These are phyloP conservation scores for Phasia obesa DNA, from an alignment of 2,888 invertebrate species.

Conservation along the genomic window DNA sequence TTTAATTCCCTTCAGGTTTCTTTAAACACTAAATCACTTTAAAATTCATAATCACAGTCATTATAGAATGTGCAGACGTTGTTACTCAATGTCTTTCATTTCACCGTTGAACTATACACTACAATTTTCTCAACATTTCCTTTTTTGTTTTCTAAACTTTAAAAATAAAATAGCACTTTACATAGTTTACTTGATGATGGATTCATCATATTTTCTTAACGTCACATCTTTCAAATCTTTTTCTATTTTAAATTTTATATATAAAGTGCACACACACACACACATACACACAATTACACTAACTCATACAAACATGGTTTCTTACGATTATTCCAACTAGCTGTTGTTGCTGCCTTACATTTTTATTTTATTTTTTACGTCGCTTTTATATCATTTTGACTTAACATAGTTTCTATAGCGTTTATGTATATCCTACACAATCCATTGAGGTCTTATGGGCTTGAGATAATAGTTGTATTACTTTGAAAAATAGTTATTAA, in stretches of 20 bases:
- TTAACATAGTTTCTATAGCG: constrained; percentile 35
- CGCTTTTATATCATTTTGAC: constrained; percentile 20
- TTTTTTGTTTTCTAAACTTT: constrained; percentile 52
- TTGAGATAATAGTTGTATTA: not conserved
- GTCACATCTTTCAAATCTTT: constrained; percentile 75
- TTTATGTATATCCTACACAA: not conserved
- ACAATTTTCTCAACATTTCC: not conserved
- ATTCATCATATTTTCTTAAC: constrained; percentile 80
- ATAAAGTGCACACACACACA: not conserved
- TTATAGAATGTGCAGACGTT: constrained; percentile 41
- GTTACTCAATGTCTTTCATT: constrained; percentile 47
- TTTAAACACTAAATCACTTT: constrained; percentile 13
- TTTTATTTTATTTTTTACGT: not conserved
- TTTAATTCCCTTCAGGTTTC: not conserved
- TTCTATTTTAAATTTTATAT: constrained; percentile 10
- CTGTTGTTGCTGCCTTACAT: constrained; percentile 14
- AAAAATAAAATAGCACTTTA: constrained; percentile 78
- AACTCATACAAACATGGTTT: not conserved
- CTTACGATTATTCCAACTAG: not conserved
- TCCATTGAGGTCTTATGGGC: not conserved
- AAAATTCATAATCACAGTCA: constrained; percentile 54
- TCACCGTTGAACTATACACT: constrained; percentile 24
- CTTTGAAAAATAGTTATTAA: not conserved
- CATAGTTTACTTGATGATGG: constrained; percentile 77
- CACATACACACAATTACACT: not conserved